Percentiles rank a stretch among this genome's conserved stretches.
These are phyloP conservation scores for Numenius phaeopus DNA, from an alignment of 2,797 vertebrate species.

Conservation along the genomic window DNA sequence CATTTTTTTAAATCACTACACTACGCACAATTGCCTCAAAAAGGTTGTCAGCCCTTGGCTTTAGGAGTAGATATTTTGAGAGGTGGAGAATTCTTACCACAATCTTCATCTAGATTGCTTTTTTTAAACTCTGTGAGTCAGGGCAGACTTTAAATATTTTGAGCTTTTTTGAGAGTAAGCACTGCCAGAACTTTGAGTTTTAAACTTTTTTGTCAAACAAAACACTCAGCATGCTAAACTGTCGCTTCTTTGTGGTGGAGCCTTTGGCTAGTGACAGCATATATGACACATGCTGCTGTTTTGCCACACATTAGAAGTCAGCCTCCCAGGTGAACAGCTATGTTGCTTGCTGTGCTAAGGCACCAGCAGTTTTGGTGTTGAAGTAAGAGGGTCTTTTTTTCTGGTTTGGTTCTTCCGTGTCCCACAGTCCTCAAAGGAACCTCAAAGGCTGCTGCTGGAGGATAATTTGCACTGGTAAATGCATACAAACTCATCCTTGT, in stretches of 20 bases:
- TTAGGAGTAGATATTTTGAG: background rate
- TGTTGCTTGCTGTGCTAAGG: background rate
- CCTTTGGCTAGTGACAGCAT: background rate
- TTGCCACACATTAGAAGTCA: background rate
- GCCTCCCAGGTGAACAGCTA: accelerated
- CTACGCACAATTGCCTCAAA: background rate
- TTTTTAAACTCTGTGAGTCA: background rate
- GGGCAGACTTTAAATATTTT: background rate
- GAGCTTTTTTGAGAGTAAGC: background rate
- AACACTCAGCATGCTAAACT: background rate
- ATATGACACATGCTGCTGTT: background rate
- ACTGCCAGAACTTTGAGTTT: background rate
- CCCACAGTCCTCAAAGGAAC: background rate
- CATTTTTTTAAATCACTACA: accelerated
- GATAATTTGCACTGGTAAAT: background rate
- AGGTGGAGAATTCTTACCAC: background rate
- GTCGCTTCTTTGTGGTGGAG: background rate
- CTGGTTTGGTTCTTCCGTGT: background rate
- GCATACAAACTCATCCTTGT: background rate
- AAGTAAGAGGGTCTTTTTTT: background rate
- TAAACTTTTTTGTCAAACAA: background rate
- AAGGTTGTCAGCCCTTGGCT: background rate
- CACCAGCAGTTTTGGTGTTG: background rate
- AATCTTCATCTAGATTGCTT: background rate
- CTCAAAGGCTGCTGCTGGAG: background rate